A percentile compares a stretch with the other conserved stretches of the same genome.
These are phyloP conservation scores for Astreopora myriophthalma DNA, from an alignment of 64 coral and sea anemone genomes.

Conservation along the genomic window DNA sequence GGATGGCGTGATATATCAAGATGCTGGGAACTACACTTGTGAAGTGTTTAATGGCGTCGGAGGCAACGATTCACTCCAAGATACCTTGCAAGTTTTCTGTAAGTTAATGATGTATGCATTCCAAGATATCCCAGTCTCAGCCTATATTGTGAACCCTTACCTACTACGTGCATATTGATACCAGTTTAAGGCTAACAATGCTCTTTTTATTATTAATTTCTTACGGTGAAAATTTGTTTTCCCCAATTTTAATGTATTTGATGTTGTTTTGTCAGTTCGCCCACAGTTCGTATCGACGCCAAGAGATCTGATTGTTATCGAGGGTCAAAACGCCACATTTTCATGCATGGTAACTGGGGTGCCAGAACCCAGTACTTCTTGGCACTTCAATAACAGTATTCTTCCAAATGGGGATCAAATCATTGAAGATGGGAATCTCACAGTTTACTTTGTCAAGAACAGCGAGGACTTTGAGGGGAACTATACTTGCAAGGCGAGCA, in stretches of 20 bases:
- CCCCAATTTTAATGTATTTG: too few relatives aligned
- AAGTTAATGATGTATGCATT: too few relatives aligned
- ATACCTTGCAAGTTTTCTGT: background rate
- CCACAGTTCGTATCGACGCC: background rate
- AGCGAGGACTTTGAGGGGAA: background rate
- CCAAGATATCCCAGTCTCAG: too few relatives aligned
- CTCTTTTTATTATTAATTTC: too few relatives aligned
- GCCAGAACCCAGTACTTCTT: background rate
- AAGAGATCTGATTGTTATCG: background rate
- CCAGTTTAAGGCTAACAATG: too few relatives aligned
- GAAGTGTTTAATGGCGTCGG: background rate
- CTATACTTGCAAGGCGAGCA: conserved; percentile 14
- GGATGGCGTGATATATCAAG: background rate
- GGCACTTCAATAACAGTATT: background rate
- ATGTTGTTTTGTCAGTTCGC: conserved; percentile 3
- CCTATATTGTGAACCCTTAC: too few relatives aligned
- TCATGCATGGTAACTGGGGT: background rate
- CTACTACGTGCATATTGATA: too few relatives aligned
- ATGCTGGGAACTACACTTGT: background rate
- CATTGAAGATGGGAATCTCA: background rate
- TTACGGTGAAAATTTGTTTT: too few relatives aligned
- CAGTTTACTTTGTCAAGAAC: background rate
- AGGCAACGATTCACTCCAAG: background rate
- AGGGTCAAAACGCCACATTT: background rate
- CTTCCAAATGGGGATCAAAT: background rate